A percentile compares a stretch with the other conserved stretches of the same genome.
Conservation (phyloP, 2,113 vertebrate species). For the Entelurus aequoreus region DNA sequence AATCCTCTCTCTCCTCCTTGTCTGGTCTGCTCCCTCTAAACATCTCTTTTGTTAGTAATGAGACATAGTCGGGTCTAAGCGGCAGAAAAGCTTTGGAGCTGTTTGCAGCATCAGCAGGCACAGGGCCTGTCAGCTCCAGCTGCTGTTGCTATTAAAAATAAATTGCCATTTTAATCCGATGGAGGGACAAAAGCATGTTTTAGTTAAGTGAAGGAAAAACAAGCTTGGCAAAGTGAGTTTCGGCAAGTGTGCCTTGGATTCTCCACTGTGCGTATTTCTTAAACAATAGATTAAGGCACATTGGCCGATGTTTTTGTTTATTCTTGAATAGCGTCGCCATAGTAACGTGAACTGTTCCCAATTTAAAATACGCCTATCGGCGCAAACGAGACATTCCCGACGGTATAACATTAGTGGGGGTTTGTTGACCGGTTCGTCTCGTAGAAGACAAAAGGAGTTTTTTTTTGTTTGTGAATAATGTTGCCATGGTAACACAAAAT, state of each 20-base stretch:
- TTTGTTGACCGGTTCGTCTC: too few relatives aligned
- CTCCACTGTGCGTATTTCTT: conserved; percentile 13
- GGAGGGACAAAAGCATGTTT: conserved; percentile 30
- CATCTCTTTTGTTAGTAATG: conserved; percentile 41
- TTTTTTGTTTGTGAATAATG: too few relatives aligned
- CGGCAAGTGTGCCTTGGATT: conserved; percentile 16
- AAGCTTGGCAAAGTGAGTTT: conserved; percentile 31
- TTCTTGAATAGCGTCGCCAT: too few relatives aligned
- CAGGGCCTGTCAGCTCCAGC: conserved; percentile 61
- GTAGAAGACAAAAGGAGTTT: too few relatives aligned
- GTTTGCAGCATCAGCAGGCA: conserved; percentile 61
- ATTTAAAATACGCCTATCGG: too few relatives aligned
- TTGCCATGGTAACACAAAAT: too few relatives aligned
- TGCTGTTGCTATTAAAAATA: conserved; percentile 70
- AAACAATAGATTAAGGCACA: conserved; percentile 13
- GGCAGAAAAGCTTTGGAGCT: conserved; percentile 36
- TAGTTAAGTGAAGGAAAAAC: conserved; percentile 44
- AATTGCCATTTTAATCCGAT: conserved; percentile 64
- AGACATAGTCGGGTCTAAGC: conserved; percentile 47
- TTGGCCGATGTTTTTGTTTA: too few relatives aligned
- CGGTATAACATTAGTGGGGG: too few relatives aligned
- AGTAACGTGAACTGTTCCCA: too few relatives aligned
- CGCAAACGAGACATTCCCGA: too few relatives aligned
- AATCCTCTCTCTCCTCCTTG: conserved; percentile 13
- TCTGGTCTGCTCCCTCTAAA: neutral